Evolutionary conservation across 2,113 vertebrate genomes (phyloP).

Genomic region (Gallinago jamesoni): DNA sequence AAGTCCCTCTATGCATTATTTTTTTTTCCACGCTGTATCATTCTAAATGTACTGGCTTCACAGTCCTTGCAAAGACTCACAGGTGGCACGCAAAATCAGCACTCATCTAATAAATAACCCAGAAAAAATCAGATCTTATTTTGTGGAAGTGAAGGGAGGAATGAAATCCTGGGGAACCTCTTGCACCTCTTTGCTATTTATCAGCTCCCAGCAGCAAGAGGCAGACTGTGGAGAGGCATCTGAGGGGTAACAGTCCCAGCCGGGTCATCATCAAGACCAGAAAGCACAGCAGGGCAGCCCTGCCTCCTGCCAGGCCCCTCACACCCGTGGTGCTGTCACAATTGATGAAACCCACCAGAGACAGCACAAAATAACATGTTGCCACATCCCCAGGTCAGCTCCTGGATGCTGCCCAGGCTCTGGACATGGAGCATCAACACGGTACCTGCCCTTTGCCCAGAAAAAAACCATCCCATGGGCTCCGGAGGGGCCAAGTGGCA

Average conservation of each 20-base stretch:
- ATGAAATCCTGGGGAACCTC: background rate
- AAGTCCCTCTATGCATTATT: background rate
- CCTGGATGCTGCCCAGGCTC: background rate
- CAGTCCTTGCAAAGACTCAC: background rate
- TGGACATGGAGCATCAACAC: background rate
- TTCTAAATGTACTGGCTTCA: background rate
- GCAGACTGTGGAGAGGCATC: background rate
- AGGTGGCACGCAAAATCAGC: background rate
- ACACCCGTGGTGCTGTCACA: accelerated
- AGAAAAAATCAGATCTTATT: background rate
- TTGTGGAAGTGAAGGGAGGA: background rate
- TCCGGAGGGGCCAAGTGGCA: accelerated
- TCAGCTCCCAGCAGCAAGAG: background rate
- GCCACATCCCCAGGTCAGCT: background rate
- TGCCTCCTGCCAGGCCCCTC: background rate
- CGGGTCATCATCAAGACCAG: background rate
- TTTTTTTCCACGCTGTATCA: background rate
- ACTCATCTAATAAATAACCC: background rate
- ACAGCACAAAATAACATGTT: background rate
- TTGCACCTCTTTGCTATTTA: background rate
- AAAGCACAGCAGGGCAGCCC: background rate
- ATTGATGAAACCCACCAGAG: background rate
- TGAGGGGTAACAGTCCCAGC: background rate
- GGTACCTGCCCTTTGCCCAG: background rate
- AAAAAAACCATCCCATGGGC: background rate